Evolutionary conservation across 2,888 invertebrate species (phyloP), one percentile per base, ranked within the genome.

Genomic region (Schrankia costaestrigalis): DNA sequence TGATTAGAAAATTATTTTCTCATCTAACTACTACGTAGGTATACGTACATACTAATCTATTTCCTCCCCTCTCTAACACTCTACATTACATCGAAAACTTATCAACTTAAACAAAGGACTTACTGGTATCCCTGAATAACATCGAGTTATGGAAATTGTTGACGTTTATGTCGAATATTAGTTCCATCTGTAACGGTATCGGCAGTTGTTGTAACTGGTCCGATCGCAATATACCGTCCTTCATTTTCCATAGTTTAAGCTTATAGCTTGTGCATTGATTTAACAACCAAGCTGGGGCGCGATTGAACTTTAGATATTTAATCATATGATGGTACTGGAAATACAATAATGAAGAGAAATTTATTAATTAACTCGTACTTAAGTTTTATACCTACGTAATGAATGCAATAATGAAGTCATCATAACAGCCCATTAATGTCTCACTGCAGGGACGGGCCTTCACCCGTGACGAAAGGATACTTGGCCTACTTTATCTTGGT

Each of bases 101-200:
- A 11, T 25, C 10, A 26, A 30, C 10, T 35, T 25, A 14, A 2
- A 41, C 19, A 13, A 26, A 36, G 27, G 15, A 41, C 43, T 62
- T 41, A 83, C 83, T 67, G 11, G 75, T 67, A 12, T 83, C 67
- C 42, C 71, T 65, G 55, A 87, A 81, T 8, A 87, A 47, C 31
- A 84, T 33, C 1, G 85, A 77, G 29, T 73, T 74, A 52, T 85
- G 84, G 35, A 86, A 83, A 41, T 77, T 71, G 11, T 70, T 73
- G 8, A 87, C 78, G 34, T 85, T 87, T 19, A 86, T 82, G 42
- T 88, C 87, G 34, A 85, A 88, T 19, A 86, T 82, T 9, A 87
- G 70, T 47, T 88, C 87, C 81, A 80, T 86, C 44, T 79, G 82
- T 33, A 88, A 44, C 0, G 85, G 66, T 1, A 71, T 44, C 0